Evolutionary conservation across 2,113 vertebrate species (phyloP).

Genomic region (Bubo bubo): DNA sequence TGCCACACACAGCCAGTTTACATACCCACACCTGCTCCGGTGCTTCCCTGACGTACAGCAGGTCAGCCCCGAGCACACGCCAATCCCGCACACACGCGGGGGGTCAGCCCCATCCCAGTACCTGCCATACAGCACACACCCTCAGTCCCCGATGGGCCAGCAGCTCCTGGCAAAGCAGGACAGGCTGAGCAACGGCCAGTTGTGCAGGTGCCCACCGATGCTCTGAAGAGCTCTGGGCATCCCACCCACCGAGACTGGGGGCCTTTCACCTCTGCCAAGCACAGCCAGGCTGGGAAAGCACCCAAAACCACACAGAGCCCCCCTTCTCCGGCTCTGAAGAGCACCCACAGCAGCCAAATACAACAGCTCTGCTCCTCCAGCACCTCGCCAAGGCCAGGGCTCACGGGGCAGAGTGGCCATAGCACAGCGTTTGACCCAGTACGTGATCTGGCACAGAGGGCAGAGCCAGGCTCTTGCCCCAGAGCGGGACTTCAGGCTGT

Average conservation of each 20-base stretch:
- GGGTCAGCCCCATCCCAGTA: rapidly evolving
- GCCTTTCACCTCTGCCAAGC: background rate
- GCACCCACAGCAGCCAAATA: background rate
- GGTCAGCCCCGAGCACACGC: rapidly evolving
- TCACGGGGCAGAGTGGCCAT: background rate
- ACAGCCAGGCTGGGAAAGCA: background rate
- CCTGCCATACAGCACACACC: background rate
- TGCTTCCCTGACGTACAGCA: background rate
- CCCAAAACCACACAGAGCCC: no score
- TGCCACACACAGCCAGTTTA: rapidly evolving
- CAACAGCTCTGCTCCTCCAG: background rate
- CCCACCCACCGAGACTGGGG: rapidly evolving
- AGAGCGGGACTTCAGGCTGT: background rate
- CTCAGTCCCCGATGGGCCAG: rapidly evolving
- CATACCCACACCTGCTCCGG: background rate
- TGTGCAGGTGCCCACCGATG: background rate
- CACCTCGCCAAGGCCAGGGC: rapidly evolving
- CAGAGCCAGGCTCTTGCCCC: background rate
- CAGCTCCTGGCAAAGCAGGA: background rate
- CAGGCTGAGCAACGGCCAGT: rapidly evolving
- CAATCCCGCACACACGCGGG: rapidly evolving
- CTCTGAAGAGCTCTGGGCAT: background rate
- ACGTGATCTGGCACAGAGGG: rapidly evolving
- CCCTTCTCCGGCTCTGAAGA: background rate
- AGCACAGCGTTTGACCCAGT: background rate